A percentile compares a stretch with the other conserved stretches of the same genome.
These are phyloP conservation scores for Ceratina australensis DNA, from an alignment of 1,140 invertebrate genomes.

Conservation along the genomic window DNA sequence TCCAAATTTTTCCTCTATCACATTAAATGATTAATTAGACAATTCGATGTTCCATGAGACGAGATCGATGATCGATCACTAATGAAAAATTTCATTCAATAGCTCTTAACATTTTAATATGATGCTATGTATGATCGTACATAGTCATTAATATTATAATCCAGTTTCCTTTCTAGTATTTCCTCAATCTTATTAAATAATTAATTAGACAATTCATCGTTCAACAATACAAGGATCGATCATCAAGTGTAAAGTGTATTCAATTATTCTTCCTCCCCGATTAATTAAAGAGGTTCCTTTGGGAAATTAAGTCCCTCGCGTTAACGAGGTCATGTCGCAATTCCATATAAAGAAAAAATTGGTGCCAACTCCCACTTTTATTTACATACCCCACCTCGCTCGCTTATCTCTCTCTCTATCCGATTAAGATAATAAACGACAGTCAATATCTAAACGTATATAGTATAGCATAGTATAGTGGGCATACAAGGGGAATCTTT, in stretches of 20 bases:
- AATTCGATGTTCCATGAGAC: too few species aligned
- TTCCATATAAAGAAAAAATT: background rate
- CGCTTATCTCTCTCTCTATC: background rate
- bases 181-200: background rate
- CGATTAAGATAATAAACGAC: background rate
- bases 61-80: too few species aligned
- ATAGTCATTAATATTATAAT: too few species aligned
- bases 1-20: too few species aligned
- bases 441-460: background rate
- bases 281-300: background rate
- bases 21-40: too few species aligned
- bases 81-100: too few species aligned
- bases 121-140: too few species aligned
- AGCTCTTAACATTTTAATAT: too few species aligned
- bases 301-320: background rate
- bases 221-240: background rate
- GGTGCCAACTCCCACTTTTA: background rate
- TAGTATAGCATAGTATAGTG: background rate
- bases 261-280: background rate
- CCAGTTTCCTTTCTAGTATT: background rate
- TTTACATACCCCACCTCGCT: background rate
- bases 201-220: background rate
- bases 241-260: background rate
- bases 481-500: background rate
- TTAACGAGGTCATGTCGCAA: background rate